Percentiles rank a stretch among this genome's conserved stretches.
phyloP scores from a whole-genome alignment of 2,113 vertebrate genomes.

The Oreocharis arfaki region DNA sequence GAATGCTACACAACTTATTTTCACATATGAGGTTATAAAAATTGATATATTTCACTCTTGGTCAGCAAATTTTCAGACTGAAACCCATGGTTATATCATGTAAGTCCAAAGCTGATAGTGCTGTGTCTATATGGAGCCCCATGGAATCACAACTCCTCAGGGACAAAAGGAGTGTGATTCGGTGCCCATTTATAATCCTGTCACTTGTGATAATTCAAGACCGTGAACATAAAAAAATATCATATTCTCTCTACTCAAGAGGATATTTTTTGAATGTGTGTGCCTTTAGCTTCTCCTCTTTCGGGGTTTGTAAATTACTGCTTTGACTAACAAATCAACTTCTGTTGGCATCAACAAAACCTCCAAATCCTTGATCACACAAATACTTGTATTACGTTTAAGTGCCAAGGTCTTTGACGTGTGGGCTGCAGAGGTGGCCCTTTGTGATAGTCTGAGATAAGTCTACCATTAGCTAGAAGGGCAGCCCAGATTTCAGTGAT shows the following conservation, averaged over 20 bases:
- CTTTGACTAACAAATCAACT: not conserved
- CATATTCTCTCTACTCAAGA: not conserved
- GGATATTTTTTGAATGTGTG: not conserved
- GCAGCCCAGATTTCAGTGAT: not conserved
- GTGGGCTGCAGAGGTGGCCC: not conserved
- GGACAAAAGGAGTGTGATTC: not conserved
- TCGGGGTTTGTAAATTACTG: not conserved
- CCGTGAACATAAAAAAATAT: not conserved
- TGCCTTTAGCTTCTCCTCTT: not conserved
- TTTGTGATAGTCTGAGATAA: not conserved
- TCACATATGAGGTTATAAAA: not conserved
- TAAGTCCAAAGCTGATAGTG: not conserved
- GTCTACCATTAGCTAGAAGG: not conserved
- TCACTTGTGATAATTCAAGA: not conserved
- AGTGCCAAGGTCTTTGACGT: not conserved
- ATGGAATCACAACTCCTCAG: not conserved
- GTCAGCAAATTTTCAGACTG: not conserved
- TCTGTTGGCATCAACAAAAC: not conserved
- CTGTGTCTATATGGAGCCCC: not conserved
- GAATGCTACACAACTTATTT: not conserved
- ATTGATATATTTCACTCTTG: not conserved
- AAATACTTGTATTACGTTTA: not conserved
- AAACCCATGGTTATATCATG: not conserved
- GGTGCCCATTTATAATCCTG: not conserved
- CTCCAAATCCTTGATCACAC: not conserved